Evolutionary conservation across 92 coral and sea anemone species (phyloP).

Genomic region (Phenganax marumi): DNA sequence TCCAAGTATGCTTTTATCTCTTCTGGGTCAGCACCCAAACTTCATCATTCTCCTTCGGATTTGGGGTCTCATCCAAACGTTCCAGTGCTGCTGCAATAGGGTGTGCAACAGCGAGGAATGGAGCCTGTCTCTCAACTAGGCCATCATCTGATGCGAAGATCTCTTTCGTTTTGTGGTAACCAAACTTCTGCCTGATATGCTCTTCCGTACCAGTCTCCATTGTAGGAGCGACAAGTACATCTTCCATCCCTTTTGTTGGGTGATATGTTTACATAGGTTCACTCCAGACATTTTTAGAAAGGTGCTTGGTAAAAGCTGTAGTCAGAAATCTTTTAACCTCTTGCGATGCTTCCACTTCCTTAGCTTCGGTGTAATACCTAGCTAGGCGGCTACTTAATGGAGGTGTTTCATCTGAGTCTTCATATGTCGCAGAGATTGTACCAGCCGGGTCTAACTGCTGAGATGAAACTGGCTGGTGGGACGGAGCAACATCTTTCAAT

Average conservation of each 20-base stretch:
- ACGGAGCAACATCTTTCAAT: neutral
- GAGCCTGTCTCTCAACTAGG: conserved; percentile 51
- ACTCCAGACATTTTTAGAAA: conserved; percentile 48
- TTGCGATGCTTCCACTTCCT: conserved; percentile 29
- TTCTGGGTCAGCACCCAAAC: conserved; percentile 55
- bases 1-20: conserved; percentile 49
- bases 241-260: conserved; percentile 38
- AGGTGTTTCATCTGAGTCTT: neutral
- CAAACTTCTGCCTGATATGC: conserved; percentile 42
- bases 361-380: conserved; percentile 40
- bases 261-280: conserved; percentile 46
- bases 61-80: conserved; percentile 42
- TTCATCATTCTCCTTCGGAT: conserved; percentile 29
- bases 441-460: neutral
- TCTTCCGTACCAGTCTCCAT: conserved; percentile 40
- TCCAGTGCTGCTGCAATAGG: conserved; percentile 59
- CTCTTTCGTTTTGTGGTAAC: conserved; percentile 54
- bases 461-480: neutral
- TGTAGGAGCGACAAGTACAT: conserved; percentile 38
- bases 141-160: conserved; percentile 53
- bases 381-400: conserved; percentile 25
- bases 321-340: conserved; percentile 28
- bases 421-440: neutral
- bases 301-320: conserved; percentile 41
- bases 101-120: conserved; percentile 52